Evolutionary conservation across 2,113 vertebrate species (phyloP).

Genomic region (Malurus alboscapulatus): DNA sequence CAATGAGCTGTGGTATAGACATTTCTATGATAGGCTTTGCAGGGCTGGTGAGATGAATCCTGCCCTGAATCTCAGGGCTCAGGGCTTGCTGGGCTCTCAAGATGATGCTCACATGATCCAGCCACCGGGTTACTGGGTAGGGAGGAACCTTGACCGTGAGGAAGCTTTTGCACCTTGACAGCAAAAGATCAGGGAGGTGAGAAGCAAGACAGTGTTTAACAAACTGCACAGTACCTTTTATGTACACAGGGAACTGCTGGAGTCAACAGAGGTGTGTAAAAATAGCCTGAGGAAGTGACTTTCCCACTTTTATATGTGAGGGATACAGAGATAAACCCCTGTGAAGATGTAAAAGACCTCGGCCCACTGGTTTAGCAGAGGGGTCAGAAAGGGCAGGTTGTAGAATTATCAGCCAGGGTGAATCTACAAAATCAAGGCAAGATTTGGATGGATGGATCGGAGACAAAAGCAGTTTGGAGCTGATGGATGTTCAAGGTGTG

Average conservation of each 20-base stretch:
- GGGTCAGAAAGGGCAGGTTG: not conserved
- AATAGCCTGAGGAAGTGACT: not conserved
- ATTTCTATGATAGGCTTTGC: not conserved
- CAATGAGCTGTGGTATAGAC: not conserved
- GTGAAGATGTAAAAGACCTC: not conserved
- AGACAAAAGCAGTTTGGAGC: not conserved
- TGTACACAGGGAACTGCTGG: not conserved
- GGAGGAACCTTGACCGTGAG: not conserved
- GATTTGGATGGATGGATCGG: not conserved
- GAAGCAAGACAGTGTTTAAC: not conserved
- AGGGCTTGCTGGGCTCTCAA: not conserved
- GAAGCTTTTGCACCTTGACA: not conserved
- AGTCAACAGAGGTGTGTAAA: not conserved
- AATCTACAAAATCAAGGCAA: not conserved
- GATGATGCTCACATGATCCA: not conserved
- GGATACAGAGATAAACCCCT: not conserved
- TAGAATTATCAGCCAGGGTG: not conserved
- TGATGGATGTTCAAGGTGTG: too few relatives aligned
- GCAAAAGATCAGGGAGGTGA: not conserved
- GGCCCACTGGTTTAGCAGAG: not conserved
- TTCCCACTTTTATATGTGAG: not conserved
- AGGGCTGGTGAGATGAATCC: not conserved
- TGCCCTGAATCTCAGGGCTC: not conserved
- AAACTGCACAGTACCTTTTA: not conserved
- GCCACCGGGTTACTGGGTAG: not conserved